Base-by-base conservation (phyloP, 2,113 vertebrate species). In the Jacana jacana region DNA sequence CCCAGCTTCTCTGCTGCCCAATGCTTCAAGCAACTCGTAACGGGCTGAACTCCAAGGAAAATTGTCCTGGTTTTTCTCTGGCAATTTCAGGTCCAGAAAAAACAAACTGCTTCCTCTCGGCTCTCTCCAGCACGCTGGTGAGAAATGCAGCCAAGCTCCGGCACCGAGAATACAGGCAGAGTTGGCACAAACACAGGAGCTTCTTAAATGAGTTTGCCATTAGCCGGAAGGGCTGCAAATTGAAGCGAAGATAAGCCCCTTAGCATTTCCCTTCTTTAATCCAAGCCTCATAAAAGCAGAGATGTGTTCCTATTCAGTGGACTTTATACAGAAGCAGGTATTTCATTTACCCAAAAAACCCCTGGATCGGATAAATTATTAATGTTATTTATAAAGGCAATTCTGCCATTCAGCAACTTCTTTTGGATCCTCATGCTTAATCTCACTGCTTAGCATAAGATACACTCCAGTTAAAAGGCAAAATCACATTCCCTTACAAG, bases 301-400 rank as follows among this genome's bases (percentile, higher is more conserved):
- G 96, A 97, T 94, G 96, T 95, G 93, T 97, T 97, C 89, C 95
- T 86, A 97, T 96, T 97, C 95, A 97, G 87, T 51, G 89, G 93
- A 96, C 97, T 97, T 97, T 97, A 92, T 86, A 97, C 81, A 91
- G 91, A 96, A 94, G 96, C 96, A 96, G 96, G 93, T 96, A 97
- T 97, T 97, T 91, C 96, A 94, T 97, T 95, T 95, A 91, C 92
- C 85, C 61, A 60, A 92, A 95, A 87, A 78, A 88, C 4, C 84
- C 82, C 92, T 91, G 87, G 91, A 97, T 97, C 42, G 94, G 97
- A 97, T 97, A 97, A 97, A 97, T 97, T 97, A 97, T 97, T 96
- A 97, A 97, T 97, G 97, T 97, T 97, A 97, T 97, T 97, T 97
- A 97, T 94, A 94, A 95, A 97, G 96, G 97, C 97, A 96, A 95